These are phyloP conservation scores for Forbesichthys papilliferus DNA, from an alignment of 2,113 vertebrate species.

Conservation along the genomic window DNA sequence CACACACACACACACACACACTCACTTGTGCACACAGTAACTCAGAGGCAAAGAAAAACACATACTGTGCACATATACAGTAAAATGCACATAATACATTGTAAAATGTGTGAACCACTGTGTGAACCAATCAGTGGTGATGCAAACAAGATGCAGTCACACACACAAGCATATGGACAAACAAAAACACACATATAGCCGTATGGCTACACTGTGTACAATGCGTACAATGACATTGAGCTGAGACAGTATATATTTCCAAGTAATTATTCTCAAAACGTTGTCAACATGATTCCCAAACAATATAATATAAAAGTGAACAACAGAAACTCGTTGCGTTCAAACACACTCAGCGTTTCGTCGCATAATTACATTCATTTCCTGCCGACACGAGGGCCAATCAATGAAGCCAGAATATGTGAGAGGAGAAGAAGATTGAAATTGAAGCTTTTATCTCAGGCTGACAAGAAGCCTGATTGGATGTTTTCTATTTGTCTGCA, in stretches of 20 bases:
- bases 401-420: conserved; percentile 29
- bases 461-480: background rate
- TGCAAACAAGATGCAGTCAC: background rate
- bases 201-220: too few species aligned
- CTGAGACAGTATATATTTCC: background rate
- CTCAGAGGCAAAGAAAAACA: too few species aligned
- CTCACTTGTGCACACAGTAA: too few species aligned
- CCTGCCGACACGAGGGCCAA: background rate
- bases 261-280: too few species aligned
- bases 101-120: too few species aligned
- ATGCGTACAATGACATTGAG: too few species aligned
- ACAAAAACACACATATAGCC: background rate
- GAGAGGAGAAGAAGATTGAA: conserved; percentile 34
- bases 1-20: too few species aligned
- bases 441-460: conserved; percentile 21
- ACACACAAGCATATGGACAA: background rate
- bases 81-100: too few species aligned
- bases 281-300: too few species aligned
- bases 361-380: background rate
- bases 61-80: too few species aligned
- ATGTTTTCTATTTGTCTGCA: conserved; percentile 17
- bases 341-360: conserved; percentile 15
- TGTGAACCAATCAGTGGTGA: too few species aligned
- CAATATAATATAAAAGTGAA: background rate
- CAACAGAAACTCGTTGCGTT: conserved; percentile 1